Base-by-base conservation (phyloP, 2,113 vertebrate genomes). In the Athene noctua region DNA sequence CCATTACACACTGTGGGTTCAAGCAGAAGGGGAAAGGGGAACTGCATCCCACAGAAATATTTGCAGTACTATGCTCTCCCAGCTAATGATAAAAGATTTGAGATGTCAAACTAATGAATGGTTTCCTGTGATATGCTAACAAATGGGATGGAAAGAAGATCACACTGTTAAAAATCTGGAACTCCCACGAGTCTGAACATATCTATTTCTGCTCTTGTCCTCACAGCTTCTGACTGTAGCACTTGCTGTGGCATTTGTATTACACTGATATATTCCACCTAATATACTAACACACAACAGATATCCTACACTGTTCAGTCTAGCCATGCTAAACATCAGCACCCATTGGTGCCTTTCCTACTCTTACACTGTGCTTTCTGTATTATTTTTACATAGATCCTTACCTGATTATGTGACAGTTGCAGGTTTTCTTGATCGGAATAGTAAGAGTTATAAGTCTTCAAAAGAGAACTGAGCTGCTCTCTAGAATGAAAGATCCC, bases 391-490 rank as follows among this genome's bases (percentile, higher is more conserved):
- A 29, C 52, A 20, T 1, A 47, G 7, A 54, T 16, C 44, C 97
- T 98, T 97, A 98, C 98, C 97, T 98, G 96, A 72, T 67, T 92
- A 51, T 68, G 97, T 40, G 92, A 87, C 93, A 98, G 95, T 6
- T 98, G 98, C 52, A 98, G 96, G 57, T 98, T 98, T 95, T 98
- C 97, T 95, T 98, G 98, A 47, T 98, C 97, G 23, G 66, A 95
- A 86, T 98, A 98, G 90, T 98, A 98, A n/a, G 95, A 97, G 55
- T 98, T 98, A 15, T 98, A 98, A 10, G 94, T 97, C 94, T 97
- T 97, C 97, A 98, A 79, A 86, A 98, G 98, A 74, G 86, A 97
- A 86, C 90, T 71, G 66, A 98, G 98, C 68, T 98, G 95, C 85
- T 98, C 97, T 80, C 98, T 98, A 73, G 74, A 97, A 96, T 13